A percentile compares a stretch with the other conserved stretches of the same genome.
phyloP scores from a whole-genome alignment of 1,140 invertebrate species.

The Ceratina calcarata region DNA sequence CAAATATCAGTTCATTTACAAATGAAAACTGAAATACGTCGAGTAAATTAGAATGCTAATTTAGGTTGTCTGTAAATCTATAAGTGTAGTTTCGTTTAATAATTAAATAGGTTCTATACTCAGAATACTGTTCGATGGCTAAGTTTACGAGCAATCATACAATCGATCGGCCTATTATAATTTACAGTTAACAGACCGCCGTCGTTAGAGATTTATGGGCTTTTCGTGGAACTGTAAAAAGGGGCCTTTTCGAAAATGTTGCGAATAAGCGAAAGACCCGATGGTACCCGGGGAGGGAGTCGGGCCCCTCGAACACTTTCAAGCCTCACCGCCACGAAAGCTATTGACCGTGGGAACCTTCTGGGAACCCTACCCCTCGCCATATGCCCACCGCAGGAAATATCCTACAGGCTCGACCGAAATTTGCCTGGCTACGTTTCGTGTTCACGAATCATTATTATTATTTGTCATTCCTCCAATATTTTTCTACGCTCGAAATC shows the following conservation, averaged over 20 bases:
- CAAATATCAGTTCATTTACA: too few species aligned
- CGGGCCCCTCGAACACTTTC: slow-evolving; percentile 53
- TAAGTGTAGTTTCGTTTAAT: too few species aligned
- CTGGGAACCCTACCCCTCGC: slow-evolving; percentile 75
- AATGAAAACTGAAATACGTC: too few species aligned
- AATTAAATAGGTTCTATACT: too few species aligned
- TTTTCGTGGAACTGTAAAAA: background rate
- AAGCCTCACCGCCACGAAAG: slow-evolving; percentile 68
- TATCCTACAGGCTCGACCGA: slow-evolving; percentile 63
- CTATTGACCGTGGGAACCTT: slow-evolving; percentile 80
- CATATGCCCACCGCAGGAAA: slow-evolving; percentile 78
- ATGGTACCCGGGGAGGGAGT: background rate
- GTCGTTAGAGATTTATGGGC: background rate
- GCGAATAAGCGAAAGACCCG: slow-evolving; percentile 13
- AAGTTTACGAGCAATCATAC: too few species aligned
- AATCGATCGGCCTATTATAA: too few species aligned
- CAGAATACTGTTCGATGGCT: too few species aligned
- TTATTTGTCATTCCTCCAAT: slow-evolving; percentile 36
- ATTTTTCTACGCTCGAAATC: background rate
- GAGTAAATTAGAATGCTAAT: too few species aligned
- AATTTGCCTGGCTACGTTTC: slow-evolving; percentile 46
- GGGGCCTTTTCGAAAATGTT: slow-evolving; percentile 43
- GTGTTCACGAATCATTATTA: slow-evolving; percentile 40
- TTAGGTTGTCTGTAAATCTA: too few species aligned
- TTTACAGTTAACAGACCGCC: background rate